Evolutionary conservation across 2,797 vertebrate genomes (phyloP), one percentile per base, ranked within the genome.

Genomic region (Psittacula derbiana): DNA sequence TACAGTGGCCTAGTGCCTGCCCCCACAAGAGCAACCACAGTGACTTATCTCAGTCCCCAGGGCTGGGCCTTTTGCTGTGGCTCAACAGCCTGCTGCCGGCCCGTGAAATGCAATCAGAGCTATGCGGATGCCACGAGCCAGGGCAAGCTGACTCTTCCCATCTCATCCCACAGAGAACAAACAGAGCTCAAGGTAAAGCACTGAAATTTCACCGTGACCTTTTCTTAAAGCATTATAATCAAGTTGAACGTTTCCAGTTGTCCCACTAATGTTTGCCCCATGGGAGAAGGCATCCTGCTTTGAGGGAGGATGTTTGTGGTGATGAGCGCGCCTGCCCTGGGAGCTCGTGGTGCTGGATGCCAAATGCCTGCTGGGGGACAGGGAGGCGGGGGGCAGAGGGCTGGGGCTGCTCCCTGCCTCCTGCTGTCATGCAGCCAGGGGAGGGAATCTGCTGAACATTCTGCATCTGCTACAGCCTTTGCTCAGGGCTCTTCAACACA

Each of bases 151-250:
- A 92, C 95, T 96, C 86, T 96, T 96, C 85, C 94, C 74, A 19
- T 92, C 89, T 96, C 96, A 80, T 97, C 92, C 97, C 19, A 23
- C 78, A 40, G 94, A 90, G 95, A 95, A 95, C 88, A 91, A 96
- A 96, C 97, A 74, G 98, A 97, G 98, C 98, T 97, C 94, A 96
- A 97, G 98, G 98, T 98, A 92, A 93, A 96, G 96, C 94, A 10
- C 97, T 94, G 96, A 95, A 97, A 96, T 97, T 97, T 97, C 94
- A 95, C 46, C 28, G 71, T 98, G 98, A 98, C 98, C 98, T 98
- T 98, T 98, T 98, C 98, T 96, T 94, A 96, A 97, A 98, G 97
- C 97, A 97, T 98, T 98, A 98, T 97, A 97, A 98, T 98, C 98
- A 98, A 98, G 97, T 95, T 94, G 97, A 97, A 97, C 95, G 95